Conservation (phyloP, 2,888 invertebrate genomes). For the Melitaea athalia region DNA sequence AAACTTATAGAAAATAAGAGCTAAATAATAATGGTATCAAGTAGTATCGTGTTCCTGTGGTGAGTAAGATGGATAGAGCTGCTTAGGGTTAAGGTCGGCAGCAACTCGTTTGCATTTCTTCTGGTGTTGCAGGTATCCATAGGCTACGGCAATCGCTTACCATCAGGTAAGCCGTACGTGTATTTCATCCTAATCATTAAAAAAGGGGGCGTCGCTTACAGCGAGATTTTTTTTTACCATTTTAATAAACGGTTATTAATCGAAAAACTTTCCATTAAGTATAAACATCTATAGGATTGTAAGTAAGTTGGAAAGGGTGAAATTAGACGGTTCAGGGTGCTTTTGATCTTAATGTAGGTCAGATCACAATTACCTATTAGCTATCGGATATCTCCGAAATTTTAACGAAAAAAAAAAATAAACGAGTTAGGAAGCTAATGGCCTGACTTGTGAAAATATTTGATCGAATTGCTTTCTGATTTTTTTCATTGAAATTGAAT, state of each 20-base stretch:
- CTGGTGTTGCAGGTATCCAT: too few relatives aligned
- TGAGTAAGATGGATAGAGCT: too few relatives aligned
- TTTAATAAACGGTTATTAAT: background rate
- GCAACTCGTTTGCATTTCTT: too few relatives aligned
- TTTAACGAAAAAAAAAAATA: background rate
- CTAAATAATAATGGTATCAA: too few relatives aligned
- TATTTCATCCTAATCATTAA: too few relatives aligned
- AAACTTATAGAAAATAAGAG: too few relatives aligned
- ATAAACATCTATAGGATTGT: background rate
- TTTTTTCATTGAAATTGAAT: background rate
- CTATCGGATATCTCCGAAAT: background rate
- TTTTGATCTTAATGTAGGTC: background rate
- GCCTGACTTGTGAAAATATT: background rate
- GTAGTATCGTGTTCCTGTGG: too few relatives aligned
- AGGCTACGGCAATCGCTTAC: too few relatives aligned
- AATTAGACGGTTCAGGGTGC: background rate
- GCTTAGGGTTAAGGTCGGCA: too few relatives aligned
- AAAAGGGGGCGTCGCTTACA: too few relatives aligned
- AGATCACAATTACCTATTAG: conserved; percentile 4
- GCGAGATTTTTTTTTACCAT: too few relatives aligned
- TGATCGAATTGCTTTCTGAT: background rate
- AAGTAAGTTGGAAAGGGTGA: background rate
- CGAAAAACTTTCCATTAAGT: background rate
- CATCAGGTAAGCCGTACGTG: too few relatives aligned
- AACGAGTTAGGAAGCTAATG: background rate